These are phyloP conservation scores for Falcaria lacertinaria DNA, from an alignment of 2,888 invertebrate species.

Conservation along the genomic window DNA sequence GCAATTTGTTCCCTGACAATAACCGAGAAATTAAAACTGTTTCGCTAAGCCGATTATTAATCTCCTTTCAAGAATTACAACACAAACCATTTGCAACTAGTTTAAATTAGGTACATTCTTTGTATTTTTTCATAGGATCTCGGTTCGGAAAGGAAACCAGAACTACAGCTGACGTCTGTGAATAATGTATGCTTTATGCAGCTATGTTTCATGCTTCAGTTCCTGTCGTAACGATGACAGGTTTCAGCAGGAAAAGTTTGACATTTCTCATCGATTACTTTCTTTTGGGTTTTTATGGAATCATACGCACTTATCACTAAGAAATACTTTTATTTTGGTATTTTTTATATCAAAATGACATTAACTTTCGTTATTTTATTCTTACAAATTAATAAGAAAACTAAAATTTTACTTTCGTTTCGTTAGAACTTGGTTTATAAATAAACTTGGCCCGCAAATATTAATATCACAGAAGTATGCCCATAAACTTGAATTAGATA, in stretches of 20 bases:
- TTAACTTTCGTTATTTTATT: constrained; percentile 1
- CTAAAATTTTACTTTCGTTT: neutral
- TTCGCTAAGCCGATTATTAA: neutral
- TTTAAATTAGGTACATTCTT: neutral
- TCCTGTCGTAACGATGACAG: constrained; percentile 47
- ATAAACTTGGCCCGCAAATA: constrained; percentile 4
- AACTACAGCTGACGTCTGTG: neutral
- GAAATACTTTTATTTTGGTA: constrained; percentile 28
- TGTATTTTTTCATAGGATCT: neutral
- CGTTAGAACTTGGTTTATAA: neutral
- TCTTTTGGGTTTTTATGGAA: constrained; percentile 21
- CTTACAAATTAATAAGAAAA: neutral
- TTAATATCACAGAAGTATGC: constrained; percentile 46
- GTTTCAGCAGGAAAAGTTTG: constrained; percentile 44
- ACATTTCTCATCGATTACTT: constrained; percentile 22
- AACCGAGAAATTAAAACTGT: constrained; percentile 16
- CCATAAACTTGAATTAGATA: neutral
- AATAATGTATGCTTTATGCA: constrained; percentile 29
- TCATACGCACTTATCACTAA: constrained; percentile 6
- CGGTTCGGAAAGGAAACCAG: neutral
- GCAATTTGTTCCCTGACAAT: constrained; percentile 7
- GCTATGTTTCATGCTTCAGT: constrained; percentile 47
- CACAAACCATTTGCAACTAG: neutral
- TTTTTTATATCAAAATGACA: constrained; percentile 34
- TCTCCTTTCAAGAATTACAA: neutral